Percentiles rank a stretch among this genome's conserved stretches.
These are phyloP conservation scores for Thereva unica DNA, from an alignment of 2,888 invertebrate species.

Conservation along the genomic window DNA sequence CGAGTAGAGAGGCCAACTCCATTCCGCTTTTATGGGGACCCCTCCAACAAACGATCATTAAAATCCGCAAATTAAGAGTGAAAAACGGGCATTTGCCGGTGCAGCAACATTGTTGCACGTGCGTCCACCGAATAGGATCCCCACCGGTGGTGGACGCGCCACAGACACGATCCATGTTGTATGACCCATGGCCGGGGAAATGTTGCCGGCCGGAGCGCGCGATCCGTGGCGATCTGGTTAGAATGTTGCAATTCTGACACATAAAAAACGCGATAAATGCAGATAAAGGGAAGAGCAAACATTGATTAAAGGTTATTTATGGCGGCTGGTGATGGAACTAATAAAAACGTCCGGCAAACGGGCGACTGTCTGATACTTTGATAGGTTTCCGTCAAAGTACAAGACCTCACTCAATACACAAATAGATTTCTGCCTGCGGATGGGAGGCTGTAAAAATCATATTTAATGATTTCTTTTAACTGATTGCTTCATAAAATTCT, in stretches of 20 bases:
- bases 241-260: conserved; percentile 28
- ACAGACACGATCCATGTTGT: not conserved
- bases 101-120: conserved; percentile 25
- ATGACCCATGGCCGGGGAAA: conserved; percentile 6
- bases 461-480: too few relatives aligned
- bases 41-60: conserved; percentile 24
- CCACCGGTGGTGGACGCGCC: not conserved
- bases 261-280: conserved; percentile 27
- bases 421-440: too few relatives aligned
- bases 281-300: conserved; percentile 32
- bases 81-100: conserved; percentile 6
- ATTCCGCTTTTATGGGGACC: conserved; percentile 19
- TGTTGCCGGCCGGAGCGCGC: not conserved
- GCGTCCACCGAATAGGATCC: not conserved
- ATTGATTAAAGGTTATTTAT: conserved; percentile 33
- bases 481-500: too few relatives aligned
- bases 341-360: conserved; percentile 13
- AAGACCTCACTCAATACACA: too few relatives aligned
- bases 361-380: not conserved
- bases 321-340: conserved; percentile 7
- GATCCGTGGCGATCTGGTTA: conserved; percentile 6
- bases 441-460: too few relatives aligned
- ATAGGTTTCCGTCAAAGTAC: too few relatives aligned
- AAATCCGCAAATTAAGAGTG: conserved; percentile 32
- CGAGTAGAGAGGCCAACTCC: conserved; percentile 3